Evolutionary conservation across 2,888 invertebrate species (phyloP), one percentile per base, ranked within the genome.

Genomic region (Drosophila picticornis): DNA sequence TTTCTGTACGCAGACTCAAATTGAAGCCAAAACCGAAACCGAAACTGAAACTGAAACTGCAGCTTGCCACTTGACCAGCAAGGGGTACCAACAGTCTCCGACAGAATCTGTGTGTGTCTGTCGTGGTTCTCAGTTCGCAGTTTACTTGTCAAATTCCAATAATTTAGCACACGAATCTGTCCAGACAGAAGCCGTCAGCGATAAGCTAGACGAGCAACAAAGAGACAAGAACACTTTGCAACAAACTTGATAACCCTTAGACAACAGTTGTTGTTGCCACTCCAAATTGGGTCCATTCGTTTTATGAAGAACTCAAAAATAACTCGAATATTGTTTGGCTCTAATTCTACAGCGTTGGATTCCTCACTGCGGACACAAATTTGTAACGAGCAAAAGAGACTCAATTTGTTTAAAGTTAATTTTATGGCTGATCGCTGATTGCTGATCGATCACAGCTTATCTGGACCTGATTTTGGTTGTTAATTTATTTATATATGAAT

Each of bases 121-220:
- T 59, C 61, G 9, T 19, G n/a, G 51, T 6, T 56, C 48, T 63
- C 27, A 36, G 65, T 31, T 32, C 70, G 50, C 62, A 65, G 69
- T 61, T 63, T 62, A 53, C 83, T 86, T 79, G 86, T 75, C 75
- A 84, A 85, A 82, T 90, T 77, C 76, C 82, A 84, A 81, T 81
- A 84, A 79, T 76, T 84, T 79, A 75, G 78, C 84, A 72, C 81
- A 60, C 64, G 58, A 76, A 74, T 73, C 63, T 76, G 85, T 67
- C 84, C 84, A 82, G 81, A 80, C 85, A 78, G 74, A 77, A 74
- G 82, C 76, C 81, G 84, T 81, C 83, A 72, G 58, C 88, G 86
- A 84, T 83, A 80, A 85, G 86, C 77, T 69, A 80, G 86, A 80
- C 77, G 75, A 72, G 61, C 73, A 70, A 79, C 77, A 75, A 75